These are phyloP conservation scores for Mallotus villosus DNA, from an alignment of 2,797 vertebrate species.

Conservation along the genomic window DNA sequence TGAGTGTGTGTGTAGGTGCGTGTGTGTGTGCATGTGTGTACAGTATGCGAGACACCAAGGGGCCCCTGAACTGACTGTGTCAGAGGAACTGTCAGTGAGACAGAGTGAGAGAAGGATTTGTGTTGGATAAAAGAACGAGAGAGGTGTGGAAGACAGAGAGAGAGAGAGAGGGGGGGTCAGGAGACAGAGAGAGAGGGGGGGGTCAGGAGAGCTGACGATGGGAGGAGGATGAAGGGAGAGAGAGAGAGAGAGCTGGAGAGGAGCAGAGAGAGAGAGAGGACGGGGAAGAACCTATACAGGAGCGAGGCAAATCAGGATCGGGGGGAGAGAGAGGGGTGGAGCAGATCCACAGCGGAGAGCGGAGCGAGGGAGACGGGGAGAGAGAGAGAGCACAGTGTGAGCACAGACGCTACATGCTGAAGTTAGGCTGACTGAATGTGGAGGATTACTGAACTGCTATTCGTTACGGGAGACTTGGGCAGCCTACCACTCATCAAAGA, in stretches of 20 bases:
- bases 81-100: neutral
- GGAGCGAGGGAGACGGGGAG: neutral
- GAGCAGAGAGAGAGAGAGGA: neutral
- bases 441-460: neutral
- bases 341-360: conserved; percentile 14
- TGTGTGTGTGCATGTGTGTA: neutral
- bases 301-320: neutral
- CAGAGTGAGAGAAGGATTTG: conserved; percentile 3
- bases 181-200: conserved; percentile 13
- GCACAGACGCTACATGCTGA: neutral
- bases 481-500: neutral
- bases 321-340: conserved; percentile 9
- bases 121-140: neutral
- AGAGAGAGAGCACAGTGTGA: neutral
- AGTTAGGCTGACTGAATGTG: neutral
- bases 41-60: neutral
- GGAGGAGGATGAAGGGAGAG: conserved; percentile 2
- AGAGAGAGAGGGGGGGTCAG: conserved; percentile 5
- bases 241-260: conserved; percentile 9
- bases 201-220: conserved; percentile 2
- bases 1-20: neutral
- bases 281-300: conserved; percentile 7
- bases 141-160: neutral
- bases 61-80: neutral
- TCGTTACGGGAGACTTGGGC: neutral